phyloP scores from a whole-genome alignment of 2,113 vertebrate genomes.

The Sigmodon hispidus region DNA sequence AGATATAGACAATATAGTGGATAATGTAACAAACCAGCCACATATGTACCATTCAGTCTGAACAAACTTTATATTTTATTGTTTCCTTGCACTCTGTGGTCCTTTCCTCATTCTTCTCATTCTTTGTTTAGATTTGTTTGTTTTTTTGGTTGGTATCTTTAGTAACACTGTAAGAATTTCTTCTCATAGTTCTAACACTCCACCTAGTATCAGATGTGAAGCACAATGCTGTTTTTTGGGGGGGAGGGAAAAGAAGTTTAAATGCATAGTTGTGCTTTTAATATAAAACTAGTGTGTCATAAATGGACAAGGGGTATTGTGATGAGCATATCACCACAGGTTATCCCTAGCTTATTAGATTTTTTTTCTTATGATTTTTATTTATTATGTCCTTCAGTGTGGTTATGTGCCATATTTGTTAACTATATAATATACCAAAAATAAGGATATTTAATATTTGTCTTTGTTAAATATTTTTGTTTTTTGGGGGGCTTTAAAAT shows the following conservation, averaged over 20 bases:
- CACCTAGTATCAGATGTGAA: background rate
- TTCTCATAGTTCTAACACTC: constrained; percentile 12
- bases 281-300: background rate
- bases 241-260: background rate
- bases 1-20: background rate
- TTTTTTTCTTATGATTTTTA: constrained; percentile 34
- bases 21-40: background rate
- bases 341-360: background rate
- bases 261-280: background rate
- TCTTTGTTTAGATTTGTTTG: background rate
- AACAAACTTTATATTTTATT: background rate
- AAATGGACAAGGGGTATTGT: too few relatives aligned
- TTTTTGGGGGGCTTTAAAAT: constrained; percentile 47
- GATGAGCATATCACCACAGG: too few relatives aligned
- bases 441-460: background rate
- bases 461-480: constrained; percentile 12
- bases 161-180: background rate
- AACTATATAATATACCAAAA: background rate
- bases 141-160: background rate
- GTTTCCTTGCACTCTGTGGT: background rate
- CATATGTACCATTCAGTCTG: background rate
- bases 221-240: background rate
- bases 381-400: background rate
- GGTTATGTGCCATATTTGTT: background rate
- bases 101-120: background rate